Evolutionary conservation across 2,113 vertebrate genomes (phyloP).

Genomic region (Rhegmatorhina hoffmannsi): DNA sequence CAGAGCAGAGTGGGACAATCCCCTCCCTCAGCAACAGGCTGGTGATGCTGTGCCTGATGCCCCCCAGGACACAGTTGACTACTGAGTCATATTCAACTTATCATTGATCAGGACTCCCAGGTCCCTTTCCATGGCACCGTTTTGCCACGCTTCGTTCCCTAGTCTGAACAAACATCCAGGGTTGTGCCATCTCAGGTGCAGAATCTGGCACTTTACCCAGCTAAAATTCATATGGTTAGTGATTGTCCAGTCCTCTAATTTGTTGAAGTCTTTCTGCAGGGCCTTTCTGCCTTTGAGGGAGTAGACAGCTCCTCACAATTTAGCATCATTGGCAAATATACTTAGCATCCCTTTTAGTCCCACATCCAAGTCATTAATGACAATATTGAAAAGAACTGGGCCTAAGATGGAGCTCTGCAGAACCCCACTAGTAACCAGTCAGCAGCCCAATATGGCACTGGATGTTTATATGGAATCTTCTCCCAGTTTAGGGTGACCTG

Average conservation of each 20-base stretch:
- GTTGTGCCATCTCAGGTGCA: neutral
- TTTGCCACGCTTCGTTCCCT: neutral
- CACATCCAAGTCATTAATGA: neutral
- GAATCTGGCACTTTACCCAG: neutral
- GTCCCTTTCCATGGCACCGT: neutral
- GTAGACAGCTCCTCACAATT: neutral
- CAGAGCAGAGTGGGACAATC: neutral
- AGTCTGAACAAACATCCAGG: neutral
- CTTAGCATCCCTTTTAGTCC: neutral
- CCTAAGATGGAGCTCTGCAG: neutral
- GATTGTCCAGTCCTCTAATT: no score
- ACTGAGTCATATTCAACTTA: neutral
- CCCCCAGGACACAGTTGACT: neutral
- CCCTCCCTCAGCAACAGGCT: rapidly evolving
- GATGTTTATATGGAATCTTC: neutral
- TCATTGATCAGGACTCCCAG: rapidly evolving
- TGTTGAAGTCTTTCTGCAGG: neutral
- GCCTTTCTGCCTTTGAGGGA: no score
- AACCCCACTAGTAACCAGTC: neutral
- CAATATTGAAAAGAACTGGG: neutral
- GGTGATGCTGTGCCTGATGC: no score
- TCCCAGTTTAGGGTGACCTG: neutral
- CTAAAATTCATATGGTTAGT: neutral
- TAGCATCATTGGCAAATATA: neutral
- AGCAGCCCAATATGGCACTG: neutral